Base-by-base conservation (phyloP, 2,113 vertebrate species). In the Numenius arquata region DNA sequence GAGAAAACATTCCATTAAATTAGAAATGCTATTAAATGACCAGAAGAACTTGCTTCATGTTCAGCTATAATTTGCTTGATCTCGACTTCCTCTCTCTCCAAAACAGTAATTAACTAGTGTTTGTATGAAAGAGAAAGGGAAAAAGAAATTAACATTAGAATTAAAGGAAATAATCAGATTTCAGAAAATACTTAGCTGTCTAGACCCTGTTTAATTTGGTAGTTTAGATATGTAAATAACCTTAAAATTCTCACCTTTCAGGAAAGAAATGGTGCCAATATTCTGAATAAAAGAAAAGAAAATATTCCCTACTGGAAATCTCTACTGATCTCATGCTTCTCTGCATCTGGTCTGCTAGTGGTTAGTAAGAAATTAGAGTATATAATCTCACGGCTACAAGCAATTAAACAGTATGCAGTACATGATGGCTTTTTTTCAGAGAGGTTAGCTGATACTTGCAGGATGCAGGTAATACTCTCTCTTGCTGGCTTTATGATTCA, bases 361-460 rank as follows among this genome's bases (percentile, higher is more conserved):
- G 5, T 40, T 85, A 56, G 14, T 16, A 56, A 79, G 73, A 89
- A 56, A 36, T 17, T 34, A 78, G 7, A 75, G 2, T 40, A 41
- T 27, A 7, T 26, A 34, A 3, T 73, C 27, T 86, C 11, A 36
- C 7, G 38, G 25, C 36, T 23, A 68, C 36, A 74, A 90, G 10
- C 3, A 62, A 41, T 61, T 29, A 56, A 86, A 66, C 5, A 29
- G 22, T 15, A 36, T 66, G 14, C 16, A 29, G 32, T 65, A 47
- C 22, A 12, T 0, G 5, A 15, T 20, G 9, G 3, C 8, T 2
- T 41, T 72, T 40, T 84, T 74, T 50, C n/a, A 41, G 52, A 87
- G 18, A 2, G 5, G 6, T 75, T 63, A 65, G 38, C 8, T 0
- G 0, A 38, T 41, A 41, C 8, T 62, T 58, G 5, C 5, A 21